Base-by-base conservation (phyloP, 92 coral and sea anemone species). In the Umimayanthus chanpuru region DNA sequence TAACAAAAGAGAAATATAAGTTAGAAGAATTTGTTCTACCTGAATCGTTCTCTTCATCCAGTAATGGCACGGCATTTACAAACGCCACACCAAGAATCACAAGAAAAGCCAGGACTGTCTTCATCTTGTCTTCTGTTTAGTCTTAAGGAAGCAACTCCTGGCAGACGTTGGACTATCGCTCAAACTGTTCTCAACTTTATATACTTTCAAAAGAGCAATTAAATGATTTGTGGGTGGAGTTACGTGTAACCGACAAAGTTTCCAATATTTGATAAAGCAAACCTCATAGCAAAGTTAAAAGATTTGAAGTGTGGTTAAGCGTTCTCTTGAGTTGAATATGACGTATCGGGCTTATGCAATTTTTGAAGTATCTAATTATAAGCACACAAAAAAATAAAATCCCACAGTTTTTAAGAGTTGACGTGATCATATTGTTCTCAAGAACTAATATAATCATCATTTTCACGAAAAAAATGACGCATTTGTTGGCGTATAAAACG, bases 331-430 rank as follows among this genome's bases (percentile, higher is more conserved):
- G 85, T 58, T 81, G n/a, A n/a, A n/a, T n/a, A n/a, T 81, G 85
- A 81, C 85, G 74, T 41, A 81, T 9, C 78, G 28, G 11, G 49
- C 7, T 81, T 64, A 61, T 61, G 85, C 49, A 81, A 64, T 29
- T 16, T 36, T 41, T 9, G 16, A 38, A 30, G 77, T 73, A 36
- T 73, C 16, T 73, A 73, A 36, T 36, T n/a, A 73, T 73, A 36
- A 40, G 9, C 77, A 73, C 39, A 12, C 77, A 23, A n/a, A 29
- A 9, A 73, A 30, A 36, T 56, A 56, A 20, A 56, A 56, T 56
- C 65, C 21, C 65, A 20, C 20, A 20, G 2, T 56, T 56, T 56
- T 56, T 47, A 9, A 47, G 50, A 47, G 10, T 1, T 47, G 50
- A 47, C 50, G 50, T 47, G 50, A 47, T 47, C 50, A 47, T 47